These are phyloP conservation scores for Sylvia atricapilla DNA, from an alignment of 2,113 vertebrate species.

Conservation along the genomic window DNA sequence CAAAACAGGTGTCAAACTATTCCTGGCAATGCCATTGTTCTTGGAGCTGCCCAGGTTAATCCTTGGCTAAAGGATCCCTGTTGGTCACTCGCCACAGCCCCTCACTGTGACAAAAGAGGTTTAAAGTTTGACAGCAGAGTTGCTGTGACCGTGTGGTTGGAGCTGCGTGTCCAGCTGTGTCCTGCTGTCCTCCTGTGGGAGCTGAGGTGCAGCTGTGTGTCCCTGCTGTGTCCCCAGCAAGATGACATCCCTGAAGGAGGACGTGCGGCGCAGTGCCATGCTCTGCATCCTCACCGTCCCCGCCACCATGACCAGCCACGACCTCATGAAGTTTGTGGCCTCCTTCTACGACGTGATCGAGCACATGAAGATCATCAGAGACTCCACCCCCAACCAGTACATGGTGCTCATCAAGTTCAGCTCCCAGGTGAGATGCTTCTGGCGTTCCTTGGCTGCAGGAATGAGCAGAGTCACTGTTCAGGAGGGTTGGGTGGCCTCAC, in stretches of 20 bases:
- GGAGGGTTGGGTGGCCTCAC: background rate
- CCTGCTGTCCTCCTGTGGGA: too few relatives aligned
- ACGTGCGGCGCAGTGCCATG: conserved; percentile 91
- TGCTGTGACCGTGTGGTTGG: background rate
- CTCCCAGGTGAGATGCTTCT: conserved; percentile 74
- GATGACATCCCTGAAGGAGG: conserved; percentile 95
- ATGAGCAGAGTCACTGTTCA: rapidly evolving
- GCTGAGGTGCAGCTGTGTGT: background rate
- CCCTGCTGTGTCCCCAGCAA: conserved; percentile 79
- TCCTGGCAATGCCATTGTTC: background rate
- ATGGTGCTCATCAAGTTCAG: conserved; percentile 97
- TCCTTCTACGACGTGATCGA: conserved; percentile 95
- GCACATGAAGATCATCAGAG: conserved; percentile 98
- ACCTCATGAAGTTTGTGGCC: conserved; percentile 98
- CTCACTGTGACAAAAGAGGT: background rate
- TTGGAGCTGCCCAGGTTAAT: background rate
- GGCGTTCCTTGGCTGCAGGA: background rate
- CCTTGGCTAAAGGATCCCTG: background rate
- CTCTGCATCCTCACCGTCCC: conserved; percentile 95
- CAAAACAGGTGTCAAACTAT: background rate
- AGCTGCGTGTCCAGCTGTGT: background rate
- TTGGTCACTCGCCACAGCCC: background rate
- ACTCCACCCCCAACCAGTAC: conserved; percentile 97
- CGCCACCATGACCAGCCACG: conserved; percentile 95
- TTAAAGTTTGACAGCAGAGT: background rate